Evolutionary conservation across 1,140 invertebrate genomes (phyloP), one percentile per base, ranked within the genome.

Genomic region (Argopecten irradians): DNA sequence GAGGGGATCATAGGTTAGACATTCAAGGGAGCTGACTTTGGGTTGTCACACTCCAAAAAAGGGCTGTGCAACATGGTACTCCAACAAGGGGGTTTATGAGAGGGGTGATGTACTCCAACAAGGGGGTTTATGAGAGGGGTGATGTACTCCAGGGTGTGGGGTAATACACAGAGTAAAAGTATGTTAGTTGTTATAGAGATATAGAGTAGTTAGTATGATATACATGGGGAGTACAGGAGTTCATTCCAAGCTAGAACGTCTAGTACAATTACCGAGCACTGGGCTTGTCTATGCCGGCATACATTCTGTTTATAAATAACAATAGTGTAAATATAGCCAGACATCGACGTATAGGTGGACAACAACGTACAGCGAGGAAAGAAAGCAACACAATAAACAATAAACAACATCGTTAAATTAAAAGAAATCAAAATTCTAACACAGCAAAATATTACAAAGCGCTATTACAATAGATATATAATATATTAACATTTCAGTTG

Each of bases 201-300:
- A n/a, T n/a, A 71, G 55, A 71, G 28, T 28, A 5, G 55, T 71
- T 71, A 71, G 55, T 71, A 71, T 2, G n/a, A 16, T 46, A 71
- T 55, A 55, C 28, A 71, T 71, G n/a, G 16, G 55, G 55, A 71
- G n/a, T n/a, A 28, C 28, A n/a, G n/a, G 55, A 71, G 22, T 71
- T 71, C 55, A 71, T 71, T 71, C 55, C 55, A 46, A 46, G 22
- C 43, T 46, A 46, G 14, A 46, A 46, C 13, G 19, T 71, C 55
- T 71, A 71, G 55, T 71, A 71, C 22, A 71, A 11, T 90, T 91
- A 88, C 89, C 89, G 88, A 90, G 87, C 46, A 87, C 90, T 86
- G 34, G 87, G 90, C 86, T 86, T 89, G 87, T 90, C 87, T 87
- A 89, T 89, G 36, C 89, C 89, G 46, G 85, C 89, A 84, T 90